Evolutionary conservation across 2,113 vertebrate genomes (phyloP).

Genomic region (Meles meles): DNA sequence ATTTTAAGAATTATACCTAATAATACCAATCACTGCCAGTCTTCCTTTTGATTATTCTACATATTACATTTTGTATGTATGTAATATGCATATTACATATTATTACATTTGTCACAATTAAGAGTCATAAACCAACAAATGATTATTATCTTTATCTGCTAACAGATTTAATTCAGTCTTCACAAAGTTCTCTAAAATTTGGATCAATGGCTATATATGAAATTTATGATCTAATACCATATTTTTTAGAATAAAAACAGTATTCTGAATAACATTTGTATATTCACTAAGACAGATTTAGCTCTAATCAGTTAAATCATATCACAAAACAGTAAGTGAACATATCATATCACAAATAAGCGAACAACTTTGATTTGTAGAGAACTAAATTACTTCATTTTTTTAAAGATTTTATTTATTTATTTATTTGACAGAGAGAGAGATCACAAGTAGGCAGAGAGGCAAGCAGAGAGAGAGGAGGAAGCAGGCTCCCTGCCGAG

Average conservation of each 20-base stretch:
- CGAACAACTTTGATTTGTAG: neutral
- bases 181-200: neutral
- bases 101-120: neutral
- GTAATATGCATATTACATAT: neutral
- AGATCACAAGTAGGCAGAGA: no score
- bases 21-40: neutral
- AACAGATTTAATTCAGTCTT: neutral
- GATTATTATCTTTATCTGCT: neutral
- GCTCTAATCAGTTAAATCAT: neutral
- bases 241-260: neutral
- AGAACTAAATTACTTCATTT: neutral
- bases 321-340: neutral
- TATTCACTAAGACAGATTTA: neutral
- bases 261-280: neutral
- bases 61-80: neutral
- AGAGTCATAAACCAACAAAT: neutral
- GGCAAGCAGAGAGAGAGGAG: no score
- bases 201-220: neutral
- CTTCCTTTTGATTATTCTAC: neutral
- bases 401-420: neutral
- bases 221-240: neutral
- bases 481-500: no score
- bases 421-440: no score
- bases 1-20: neutral
- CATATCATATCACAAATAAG: neutral